Base-by-base conservation (phyloP, 1,140 invertebrate genomes). In the Berghia stephanieae region DNA sequence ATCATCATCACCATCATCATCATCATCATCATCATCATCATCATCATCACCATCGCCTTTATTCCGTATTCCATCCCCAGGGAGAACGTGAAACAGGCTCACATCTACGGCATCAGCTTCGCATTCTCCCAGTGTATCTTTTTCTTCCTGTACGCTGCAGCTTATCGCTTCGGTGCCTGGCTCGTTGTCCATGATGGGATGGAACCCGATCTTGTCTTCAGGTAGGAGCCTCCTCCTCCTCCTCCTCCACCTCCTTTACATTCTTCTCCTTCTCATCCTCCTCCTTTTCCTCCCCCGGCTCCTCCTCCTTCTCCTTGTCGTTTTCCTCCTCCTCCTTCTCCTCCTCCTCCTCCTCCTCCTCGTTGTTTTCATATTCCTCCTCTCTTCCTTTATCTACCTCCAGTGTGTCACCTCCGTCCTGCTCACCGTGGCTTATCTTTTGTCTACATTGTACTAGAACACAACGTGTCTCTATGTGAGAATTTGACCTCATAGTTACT, bases 121-220 rank as follows among this genome's bases (percentile, higher is more conserved):
- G 94, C 94, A 2, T 92, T 95, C 81, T 93, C 84, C 10, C 94
- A 96, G 88, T 92, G 93, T 8, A 91, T 94, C 0, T 94, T 95
- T 0, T 94, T 95, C 79, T 93, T 95, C 78, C 93, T 94, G 0
- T 97, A 96, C 86, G 94, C 94, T 13, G 90, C 94, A 3, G 93
- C 93, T 43, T 92, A 96, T 82, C 95, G 93, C 83, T 97, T 96
- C 85, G 95, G 96, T 5, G 95, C 94, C 0, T 92, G 92, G 77
- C 90, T 96, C 31, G 93, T 96, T 0, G 71, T 66, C 0, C 86
- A 92, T 57, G 91, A 92, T 34, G 91, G 91, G 10, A 87, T 96
- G 76, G 86, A 86, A 8, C 95, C 94, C 83, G 91, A 93, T 82
- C 89, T 93, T 81, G 94, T 96, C 10, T 95, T 96, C 84, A 96